A percentile compares a stretch with the other conserved stretches of the same genome.
Conservation (phyloP, 1,140 invertebrate species). For the Aphelinus atriplicis region DNA sequence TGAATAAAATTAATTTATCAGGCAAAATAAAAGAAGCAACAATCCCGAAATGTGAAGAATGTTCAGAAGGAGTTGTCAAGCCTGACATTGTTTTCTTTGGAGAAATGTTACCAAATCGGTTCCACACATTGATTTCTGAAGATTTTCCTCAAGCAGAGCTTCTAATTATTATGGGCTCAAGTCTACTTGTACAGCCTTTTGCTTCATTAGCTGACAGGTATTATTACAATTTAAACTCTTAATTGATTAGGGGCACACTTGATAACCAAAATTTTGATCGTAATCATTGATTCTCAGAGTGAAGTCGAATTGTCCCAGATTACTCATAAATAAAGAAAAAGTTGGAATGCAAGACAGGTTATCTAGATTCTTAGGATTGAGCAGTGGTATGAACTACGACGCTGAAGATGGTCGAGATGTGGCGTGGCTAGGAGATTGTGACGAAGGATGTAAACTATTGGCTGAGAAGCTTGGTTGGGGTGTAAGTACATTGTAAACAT, state of each 20-base stretch:
- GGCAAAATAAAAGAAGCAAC: slow-evolving; percentile 78
- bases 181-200: slow-evolving; percentile 94
- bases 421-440: slow-evolving; percentile 87
- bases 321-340: slow-evolving; percentile 87
- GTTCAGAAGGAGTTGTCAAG: slow-evolving; percentile 82
- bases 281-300: slow-evolving; percentile 69
- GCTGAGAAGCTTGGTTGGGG: slow-evolving; percentile 87
- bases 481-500: slow-evolving; percentile 61
- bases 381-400: slow-evolving; percentile 75
- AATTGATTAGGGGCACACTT: no score
- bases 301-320: slow-evolving; percentile 75
- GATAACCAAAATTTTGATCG: background rate
- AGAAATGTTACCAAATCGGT: slow-evolving; percentile 83
- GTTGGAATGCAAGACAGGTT: slow-evolving; percentile 70
- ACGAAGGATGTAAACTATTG: slow-evolving; percentile 82
- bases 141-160: slow-evolving; percentile 92
- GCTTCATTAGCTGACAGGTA: slow-evolving; percentile 86
- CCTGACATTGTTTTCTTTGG: slow-evolving; percentile 97
- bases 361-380: slow-evolving; percentile 68
- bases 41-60: slow-evolving; percentile 80
- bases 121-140: slow-evolving; percentile 71
- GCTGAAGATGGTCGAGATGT: slow-evolving; percentile 78
- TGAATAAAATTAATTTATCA: slow-evolving; percentile 51
- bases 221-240: slow-evolving; percentile 29
- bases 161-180: slow-evolving; percentile 95